Base-by-base conservation (phyloP, 2,888 invertebrate genomes). In the Antheraea yamamai region DNA sequence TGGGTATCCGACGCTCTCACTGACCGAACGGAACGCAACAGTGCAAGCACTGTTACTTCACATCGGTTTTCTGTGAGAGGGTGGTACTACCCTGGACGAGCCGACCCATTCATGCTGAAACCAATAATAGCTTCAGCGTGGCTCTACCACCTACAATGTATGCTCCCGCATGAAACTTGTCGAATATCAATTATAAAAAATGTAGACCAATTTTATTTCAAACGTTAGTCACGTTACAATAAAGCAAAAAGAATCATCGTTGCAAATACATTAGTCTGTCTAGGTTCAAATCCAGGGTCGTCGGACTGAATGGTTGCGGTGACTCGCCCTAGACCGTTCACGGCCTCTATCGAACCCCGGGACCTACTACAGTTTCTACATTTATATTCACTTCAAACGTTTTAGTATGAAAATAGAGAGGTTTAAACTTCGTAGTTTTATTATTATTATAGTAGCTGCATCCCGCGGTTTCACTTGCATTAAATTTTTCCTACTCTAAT, bases 281-380 rank as follows among this genome's bases (percentile, higher is more conserved):
- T 70, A 70, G 23, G 70, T 70, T 39, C 12, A 39, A 70, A 70
- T 39, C 77, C 76, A 78, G 78, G 84, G 81, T 83, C 80, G 77
- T 75, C 77, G 79, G 77, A 78, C 82, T 76, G 72, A 72, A 76
- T 82, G 82, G 82, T 80, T 79, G 84, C 84, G 80, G 84, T 84
- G 82, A 84, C 84, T 82, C 78, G 80, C 78, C 82, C 81, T 81
- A 83, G 82, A 84, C 84, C 78, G 78, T 75, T 78, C 77, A 78
- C 78, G 80, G 76, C 71, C 74, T 51, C 72, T 52, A 61, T 75
- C 61, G 52, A 70, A 52, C 68, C 26, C 35, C 23, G 30, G 51
- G 26, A 30, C 26, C 26, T 66, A 66, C 64, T 70, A 70, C 0
- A 39, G 12, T 70, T 39, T 70, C 20, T 39, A 70, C 39, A 70